Conservation (phyloP, 2,888 invertebrate genomes). For the Flexamia atlantica region DNA sequence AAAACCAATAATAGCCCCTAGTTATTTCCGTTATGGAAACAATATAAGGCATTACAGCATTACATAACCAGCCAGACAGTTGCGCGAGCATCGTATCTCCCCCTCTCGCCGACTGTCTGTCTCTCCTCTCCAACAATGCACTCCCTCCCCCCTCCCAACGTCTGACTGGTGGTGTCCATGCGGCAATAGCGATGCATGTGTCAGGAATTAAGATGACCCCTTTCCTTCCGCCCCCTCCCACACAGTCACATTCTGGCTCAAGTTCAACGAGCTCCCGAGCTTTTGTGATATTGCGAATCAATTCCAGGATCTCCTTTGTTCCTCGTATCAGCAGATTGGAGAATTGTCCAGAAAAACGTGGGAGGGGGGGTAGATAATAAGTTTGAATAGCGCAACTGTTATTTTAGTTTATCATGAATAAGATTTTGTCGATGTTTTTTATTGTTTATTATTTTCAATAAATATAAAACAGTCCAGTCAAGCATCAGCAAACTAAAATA, state of each 20-base stretch:
- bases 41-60: background rate
- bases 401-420: no score
- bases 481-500: no score
- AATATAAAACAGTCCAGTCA: no score
- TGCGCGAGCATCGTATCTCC: background rate
- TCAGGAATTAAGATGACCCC: constrained; percentile 40
- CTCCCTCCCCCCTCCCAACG: background rate
- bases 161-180: background rate
- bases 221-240: background rate
- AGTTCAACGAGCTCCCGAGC: constrained; percentile 13
- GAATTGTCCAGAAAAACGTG: no score
- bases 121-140: constrained; percentile 1
- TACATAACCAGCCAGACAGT: constrained; percentile 27
- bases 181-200: constrained; percentile 40
- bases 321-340: no score
- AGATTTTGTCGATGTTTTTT: no score
- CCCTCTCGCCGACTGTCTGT: background rate
- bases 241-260: constrained; percentile 15
- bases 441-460: no score
- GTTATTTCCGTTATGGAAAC: constrained; percentile 20
- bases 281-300: background rate
- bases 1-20: no score
- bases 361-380: no score
- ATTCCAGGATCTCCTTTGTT: background rate
- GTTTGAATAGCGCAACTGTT: no score